phyloP scores from a whole-genome alignment of 2,888 invertebrate genomes.

The Oscheius sp. region DNA sequence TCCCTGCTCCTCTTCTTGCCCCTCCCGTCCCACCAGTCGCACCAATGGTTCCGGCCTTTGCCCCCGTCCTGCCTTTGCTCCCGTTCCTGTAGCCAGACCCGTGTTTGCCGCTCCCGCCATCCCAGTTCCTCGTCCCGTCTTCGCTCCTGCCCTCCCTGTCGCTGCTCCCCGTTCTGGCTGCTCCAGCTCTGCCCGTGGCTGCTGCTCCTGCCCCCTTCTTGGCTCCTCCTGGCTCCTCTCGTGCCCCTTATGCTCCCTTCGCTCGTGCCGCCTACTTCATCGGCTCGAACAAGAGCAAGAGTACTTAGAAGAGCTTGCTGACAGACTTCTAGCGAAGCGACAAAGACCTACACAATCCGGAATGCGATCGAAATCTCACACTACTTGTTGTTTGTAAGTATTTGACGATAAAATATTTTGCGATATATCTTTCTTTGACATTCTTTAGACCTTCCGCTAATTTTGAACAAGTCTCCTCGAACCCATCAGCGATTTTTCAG shows the following conservation, averaged over 20 bases:
- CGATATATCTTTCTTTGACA: no score
- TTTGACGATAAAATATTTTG: no score
- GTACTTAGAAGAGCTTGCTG: constrained; percentile 1
- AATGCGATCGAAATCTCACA: no score
- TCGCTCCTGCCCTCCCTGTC: constrained; percentile 38
- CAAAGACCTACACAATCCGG: no score
- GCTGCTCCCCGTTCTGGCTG: constrained; percentile 32
- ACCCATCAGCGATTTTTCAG: no score
- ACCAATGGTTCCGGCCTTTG: constrained; percentile 52
- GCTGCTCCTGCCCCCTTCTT: constrained; percentile 29
- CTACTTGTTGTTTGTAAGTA: no score
- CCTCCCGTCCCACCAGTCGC: constrained; percentile 44
- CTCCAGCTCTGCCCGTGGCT: constrained; percentile 22
- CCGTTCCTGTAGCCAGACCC: constrained; percentile 51
- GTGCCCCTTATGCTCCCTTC: constrained; percentile 57
- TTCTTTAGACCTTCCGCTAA: no score
- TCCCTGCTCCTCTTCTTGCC: constrained; percentile 37
- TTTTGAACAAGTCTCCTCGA: no score
- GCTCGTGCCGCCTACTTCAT: constrained; percentile 55
- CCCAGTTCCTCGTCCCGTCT: constrained; percentile 2
- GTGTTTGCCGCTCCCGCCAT: constrained; percentile 29
- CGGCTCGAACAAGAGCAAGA: constrained; percentile 53
- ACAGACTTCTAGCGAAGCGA: no score
- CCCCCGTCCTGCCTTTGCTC: constrained; percentile 52
- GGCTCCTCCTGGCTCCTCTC: constrained; percentile 3